phyloP scores from a whole-genome alignment of 2,797 vertebrate species.

The Falco naumanni region DNA sequence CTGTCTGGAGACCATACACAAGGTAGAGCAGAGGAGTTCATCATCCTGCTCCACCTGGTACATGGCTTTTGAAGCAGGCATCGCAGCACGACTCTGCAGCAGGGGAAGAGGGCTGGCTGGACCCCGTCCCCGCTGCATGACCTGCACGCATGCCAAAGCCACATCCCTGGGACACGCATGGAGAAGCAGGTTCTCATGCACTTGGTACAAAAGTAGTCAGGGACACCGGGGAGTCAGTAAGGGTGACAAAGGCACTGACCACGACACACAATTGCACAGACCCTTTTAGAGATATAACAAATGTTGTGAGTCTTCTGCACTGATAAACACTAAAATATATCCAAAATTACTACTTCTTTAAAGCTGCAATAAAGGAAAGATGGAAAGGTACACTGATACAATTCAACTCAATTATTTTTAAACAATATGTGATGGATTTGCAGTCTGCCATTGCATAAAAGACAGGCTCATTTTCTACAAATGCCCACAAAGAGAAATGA shows the following conservation, averaged over 20 bases:
- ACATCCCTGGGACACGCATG: neutral
- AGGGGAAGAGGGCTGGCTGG: neutral
- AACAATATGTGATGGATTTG: constrained; percentile 50
- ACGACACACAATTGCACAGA: neutral
- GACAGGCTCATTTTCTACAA: constrained; percentile 61
- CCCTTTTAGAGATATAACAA: fast-evolving
- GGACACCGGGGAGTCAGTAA: neutral
- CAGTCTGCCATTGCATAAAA: constrained; percentile 1
- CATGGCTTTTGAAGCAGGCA: neutral
- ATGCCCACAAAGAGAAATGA: constrained; percentile 61
- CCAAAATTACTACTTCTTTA: neutral
- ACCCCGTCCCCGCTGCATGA: neutral
- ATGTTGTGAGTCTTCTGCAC: neutral
- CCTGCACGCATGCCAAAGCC: fast-evolving
- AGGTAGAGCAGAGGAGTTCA: neutral
- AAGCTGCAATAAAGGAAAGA: neutral
- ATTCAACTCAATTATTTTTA: constrained; percentile 28
- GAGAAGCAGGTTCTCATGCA: neutral
- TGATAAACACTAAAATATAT: neutral
- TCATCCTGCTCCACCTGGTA: neutral
- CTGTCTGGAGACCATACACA: fast-evolving
- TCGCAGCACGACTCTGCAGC: neutral
- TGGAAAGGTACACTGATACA: neutral
- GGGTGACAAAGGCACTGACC: neutral
- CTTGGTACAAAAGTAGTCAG: neutral